Base-by-base conservation (phyloP, 2,113 vertebrate species). In the Misgurnus mizolepis region DNA sequence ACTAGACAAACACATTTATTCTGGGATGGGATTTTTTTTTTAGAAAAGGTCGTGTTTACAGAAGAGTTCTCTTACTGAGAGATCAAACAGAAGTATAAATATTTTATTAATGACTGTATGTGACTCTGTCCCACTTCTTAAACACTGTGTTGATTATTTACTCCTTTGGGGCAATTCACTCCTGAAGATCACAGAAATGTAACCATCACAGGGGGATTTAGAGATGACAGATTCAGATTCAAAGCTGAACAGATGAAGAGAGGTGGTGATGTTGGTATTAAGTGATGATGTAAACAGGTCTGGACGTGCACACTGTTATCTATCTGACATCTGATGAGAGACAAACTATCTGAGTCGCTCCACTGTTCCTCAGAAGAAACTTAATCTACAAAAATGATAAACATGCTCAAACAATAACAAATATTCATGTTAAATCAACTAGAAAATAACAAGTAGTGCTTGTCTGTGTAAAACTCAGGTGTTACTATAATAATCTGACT, bases 261-360 rank as follows among this genome's bases (percentile, higher is more conserved):
- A 74, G 43, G 10, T 6, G 60, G 22, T 9, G 10, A 50, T 9
- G 22, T 39, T 15, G 27, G n/a, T 69, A 62, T 53, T 22, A 17
- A 67, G 55, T 11, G 58, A 53, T 74, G 43, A 43, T 22, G 50
- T 47, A 78, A 68, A 78, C 69, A 66, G 83, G 84, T 60, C 74
- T 49, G 22, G 75, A 66, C 84, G 68, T 81, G 80, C 74, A 53
- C 71, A 39, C 55, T 22, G 69, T 55, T 73, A 83, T 66, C 39
- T 61, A 55, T 68, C 78, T 64, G 68, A 80, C 67, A 40, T 10
- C 12, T 66, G 56, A 82, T 60, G 73, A 74, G 17, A 74, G 73
- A 77, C 50, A 18, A 5, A 9, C 50, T 47, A 60, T 43, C 11
- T 15, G 7, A 70, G 64, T 22, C 49, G 17, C n/a, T n/a, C 12